Evolutionary conservation across 2,797 vertebrate genomes (phyloP), one percentile per base, ranked within the genome.

Genomic region (Phrynocephalus guinanensis): DNA sequence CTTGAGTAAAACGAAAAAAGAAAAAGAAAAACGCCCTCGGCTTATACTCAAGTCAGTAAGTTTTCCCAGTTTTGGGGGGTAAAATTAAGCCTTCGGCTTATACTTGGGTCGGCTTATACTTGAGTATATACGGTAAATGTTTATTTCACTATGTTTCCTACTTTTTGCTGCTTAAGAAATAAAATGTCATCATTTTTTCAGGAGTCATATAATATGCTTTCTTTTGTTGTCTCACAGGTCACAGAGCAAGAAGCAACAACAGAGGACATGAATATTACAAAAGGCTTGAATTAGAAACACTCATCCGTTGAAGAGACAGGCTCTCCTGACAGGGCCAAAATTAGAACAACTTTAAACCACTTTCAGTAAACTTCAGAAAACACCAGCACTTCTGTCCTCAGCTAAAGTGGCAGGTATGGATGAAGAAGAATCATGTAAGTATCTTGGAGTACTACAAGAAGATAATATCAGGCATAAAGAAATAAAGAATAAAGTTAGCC

Each of bases 141-240:
- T 48, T 24, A 3, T 9, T 48, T 44, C 16, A 33, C 44, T 8
- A 22, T 33, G n/a, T 75, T 50, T 30, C 71, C 44, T 18, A 30
- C 7, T 20, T 71, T 77, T 75, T 92, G 86, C 79, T 86, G 15
- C 85, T 91, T 82, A 50, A 48, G 88, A 87, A 82, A 88, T 24
- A 56, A 83, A 90, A 50, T 84, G 56, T 70, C 44, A 70, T 81
- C 44, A 15, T 6, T 81, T 82, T 67, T 84, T 63, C 88, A 72
- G 52, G 66, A 88, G 75, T 30, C 1, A 77, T 85, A 82, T 71
- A 90, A 78, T 26, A 60, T 28, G 63, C 56, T 85, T 76, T 52
- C n/a, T 66, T 68, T 28, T 56, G 63, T 67, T 22, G 16, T 50
- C 56, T 50, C 77, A 50, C 13, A 79, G 33, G 52, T 84, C 38